A percentile compares a stretch with the other conserved stretches of the same genome.
Conservation (phyloP, 2,797 vertebrate species). For the Harpagifer antarcticus region DNA sequence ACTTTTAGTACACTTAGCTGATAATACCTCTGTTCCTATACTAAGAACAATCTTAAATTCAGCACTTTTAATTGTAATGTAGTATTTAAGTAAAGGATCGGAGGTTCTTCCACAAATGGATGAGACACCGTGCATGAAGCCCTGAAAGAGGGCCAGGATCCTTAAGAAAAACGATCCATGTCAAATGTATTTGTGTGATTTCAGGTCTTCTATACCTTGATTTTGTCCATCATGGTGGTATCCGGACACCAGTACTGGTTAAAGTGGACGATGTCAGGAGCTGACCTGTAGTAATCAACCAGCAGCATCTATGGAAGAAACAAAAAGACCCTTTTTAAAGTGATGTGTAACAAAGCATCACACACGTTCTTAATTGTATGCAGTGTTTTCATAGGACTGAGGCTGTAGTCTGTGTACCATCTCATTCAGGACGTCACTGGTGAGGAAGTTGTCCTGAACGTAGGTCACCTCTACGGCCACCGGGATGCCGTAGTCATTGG, state of each 20-base stretch:
- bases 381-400: background rate
- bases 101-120: too few species aligned
- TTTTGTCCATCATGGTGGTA: constrained; percentile 94
- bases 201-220: constrained; percentile 86
- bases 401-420: constrained; percentile 85
- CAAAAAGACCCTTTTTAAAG: background rate
- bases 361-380: accelerated
- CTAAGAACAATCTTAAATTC: too few species aligned
- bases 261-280: constrained; percentile 93
- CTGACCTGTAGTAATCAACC: constrained; percentile 93
- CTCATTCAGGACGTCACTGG: constrained; percentile 95
- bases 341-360: background rate
- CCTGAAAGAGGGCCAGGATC: background rate
- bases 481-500: constrained; percentile 96
- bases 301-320: constrained; percentile 88
- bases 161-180: too few species aligned
- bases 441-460: constrained; percentile 96
- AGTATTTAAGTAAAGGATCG: too few species aligned
- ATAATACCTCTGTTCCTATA: too few species aligned
- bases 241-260: constrained; percentile 93
- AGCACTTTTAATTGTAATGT: too few species aligned
- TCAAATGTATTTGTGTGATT: background rate
- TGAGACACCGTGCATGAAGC: background rate
- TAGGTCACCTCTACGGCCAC: constrained; percentile 97
- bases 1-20: too few species aligned